Conservation (phyloP, 37 sponge, comb jelly and placozoan species). For the Ianthella basta region DNA sequence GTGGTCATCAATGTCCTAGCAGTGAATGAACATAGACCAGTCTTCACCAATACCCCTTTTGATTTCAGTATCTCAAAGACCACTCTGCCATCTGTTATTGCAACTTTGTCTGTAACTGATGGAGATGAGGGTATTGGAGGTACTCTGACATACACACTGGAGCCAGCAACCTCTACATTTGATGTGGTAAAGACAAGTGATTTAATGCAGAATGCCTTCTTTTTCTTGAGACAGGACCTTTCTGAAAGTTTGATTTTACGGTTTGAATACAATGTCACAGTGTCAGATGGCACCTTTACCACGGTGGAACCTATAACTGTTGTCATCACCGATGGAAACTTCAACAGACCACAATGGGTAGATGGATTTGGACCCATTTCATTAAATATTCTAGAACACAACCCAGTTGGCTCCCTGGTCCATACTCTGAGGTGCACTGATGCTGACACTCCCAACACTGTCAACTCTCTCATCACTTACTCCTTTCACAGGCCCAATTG, state of each 20-base stretch:
- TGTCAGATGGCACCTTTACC: constrained; percentile 36
- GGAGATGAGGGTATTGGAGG: constrained; percentile 51
- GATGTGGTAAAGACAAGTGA: constrained; percentile 18
- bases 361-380: constrained; percentile 3
- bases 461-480: constrained; percentile 61
- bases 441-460: constrained; percentile 40
- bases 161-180: not conserved
- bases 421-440: constrained; percentile 54
- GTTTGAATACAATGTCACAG: constrained; percentile 2
- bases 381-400: constrained; percentile 44
- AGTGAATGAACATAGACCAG: constrained; percentile 58
- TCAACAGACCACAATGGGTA: constrained; percentile 38
- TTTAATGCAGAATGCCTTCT: not conserved
- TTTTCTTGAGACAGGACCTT: constrained; percentile 21
- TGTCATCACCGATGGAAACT: constrained; percentile 55
- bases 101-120: constrained; percentile 46
- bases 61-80: constrained; percentile 59
- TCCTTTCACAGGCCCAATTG: constrained; percentile 39
- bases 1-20: constrained; percentile 44
- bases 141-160: constrained; percentile 15
- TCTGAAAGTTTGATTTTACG: not conserved
- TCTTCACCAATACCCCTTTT: constrained; percentile 42
- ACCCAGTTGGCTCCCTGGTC: constrained; percentile 35
- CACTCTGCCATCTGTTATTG: constrained; percentile 24
- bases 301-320: constrained; percentile 10